Percentiles rank a stretch among this genome's conserved stretches.
Evolutionary conservation across 2,888 invertebrate genomes (phyloP).

Genomic region (Trichacis sp.): DNA sequence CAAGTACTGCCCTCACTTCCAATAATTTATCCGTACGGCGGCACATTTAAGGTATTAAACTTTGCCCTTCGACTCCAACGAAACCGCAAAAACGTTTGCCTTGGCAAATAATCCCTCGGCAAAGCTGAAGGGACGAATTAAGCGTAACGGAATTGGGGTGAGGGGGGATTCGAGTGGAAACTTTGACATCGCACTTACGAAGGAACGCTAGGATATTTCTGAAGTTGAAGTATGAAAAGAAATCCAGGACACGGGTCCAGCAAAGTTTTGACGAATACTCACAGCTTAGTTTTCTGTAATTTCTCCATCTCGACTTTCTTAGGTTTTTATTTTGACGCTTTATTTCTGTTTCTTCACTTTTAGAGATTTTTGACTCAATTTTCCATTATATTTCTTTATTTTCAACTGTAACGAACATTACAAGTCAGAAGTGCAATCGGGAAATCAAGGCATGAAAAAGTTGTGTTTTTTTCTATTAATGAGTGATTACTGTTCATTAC

Average conservation of each 20-base stretch:
- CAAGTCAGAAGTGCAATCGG: no score
- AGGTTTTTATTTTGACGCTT: constrained; percentile 31
- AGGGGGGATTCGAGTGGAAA: constrained; percentile 29
- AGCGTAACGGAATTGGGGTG: constrained; percentile 13
- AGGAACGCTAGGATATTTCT: constrained; percentile 45
- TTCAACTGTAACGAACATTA: no score
- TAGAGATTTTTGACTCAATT: constrained; percentile 7
- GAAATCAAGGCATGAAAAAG: no score
- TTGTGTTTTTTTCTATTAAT: no score
- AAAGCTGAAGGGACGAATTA: constrained; percentile 8
- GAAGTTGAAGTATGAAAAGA: constrained; percentile 56
- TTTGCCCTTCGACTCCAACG: background rate
- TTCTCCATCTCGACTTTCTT: constrained; percentile 40
- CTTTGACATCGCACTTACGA: constrained; percentile 34
- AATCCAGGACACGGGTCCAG: constrained; percentile 43
- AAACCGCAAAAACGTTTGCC: no score
- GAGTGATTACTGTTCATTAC: no score
- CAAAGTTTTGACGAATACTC: constrained; percentile 48
- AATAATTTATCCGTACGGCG: constrained; percentile 72
- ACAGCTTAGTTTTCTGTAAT: constrained; percentile 49
- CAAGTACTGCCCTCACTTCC: constrained; percentile 65
- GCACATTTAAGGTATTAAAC: constrained; percentile 71
- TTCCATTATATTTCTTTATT: no score
- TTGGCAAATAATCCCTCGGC: no score
- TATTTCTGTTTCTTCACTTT: background rate